phyloP scores from a whole-genome alignment of 2,888 invertebrate genomes.

The Cheiracanthium punctorium region DNA sequence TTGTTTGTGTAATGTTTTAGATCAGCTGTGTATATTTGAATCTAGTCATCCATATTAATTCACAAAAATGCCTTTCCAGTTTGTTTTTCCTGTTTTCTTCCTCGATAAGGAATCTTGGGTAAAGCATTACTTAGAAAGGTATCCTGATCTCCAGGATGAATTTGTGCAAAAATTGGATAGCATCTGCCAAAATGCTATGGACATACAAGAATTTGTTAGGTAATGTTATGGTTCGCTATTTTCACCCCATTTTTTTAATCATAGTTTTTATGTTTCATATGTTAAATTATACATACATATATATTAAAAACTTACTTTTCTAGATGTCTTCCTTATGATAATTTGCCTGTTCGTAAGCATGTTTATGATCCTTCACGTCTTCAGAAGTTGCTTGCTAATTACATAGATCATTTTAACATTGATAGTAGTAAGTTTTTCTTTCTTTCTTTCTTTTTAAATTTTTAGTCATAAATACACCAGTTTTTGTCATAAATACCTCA shows the following conservation, averaged over 20 bases:
- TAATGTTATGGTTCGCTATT: too few relatives aligned
- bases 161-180: slow-evolving; percentile 37
- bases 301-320: too few relatives aligned
- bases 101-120: slow-evolving; percentile 25
- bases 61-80: slow-evolving; percentile 12
- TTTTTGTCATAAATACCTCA: too few relatives aligned
- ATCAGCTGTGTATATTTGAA: not conserved
- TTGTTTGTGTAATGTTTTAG: too few relatives aligned
- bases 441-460: too few relatives aligned
- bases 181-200: not conserved
- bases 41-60: not conserved
- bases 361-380: not conserved
- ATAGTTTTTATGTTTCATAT: not conserved
- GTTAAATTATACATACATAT: not conserved
- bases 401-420: slow-evolving; percentile 31
- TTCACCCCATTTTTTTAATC: not conserved
- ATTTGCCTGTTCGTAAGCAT: not conserved
- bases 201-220: slow-evolving; percentile 30
- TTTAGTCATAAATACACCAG: too few relatives aligned
- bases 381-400: slow-evolving; percentile 21
- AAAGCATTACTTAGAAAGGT: slow-evolving; percentile 15
- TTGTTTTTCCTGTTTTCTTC: slow-evolving; percentile 40
- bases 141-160: not conserved
- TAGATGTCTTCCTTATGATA: slow-evolving; percentile 1
- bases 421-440: slow-evolving; percentile 51